Evolutionary conservation across 2,797 vertebrate species (phyloP).

Genomic region (Peromyscus nudipes): DNA sequence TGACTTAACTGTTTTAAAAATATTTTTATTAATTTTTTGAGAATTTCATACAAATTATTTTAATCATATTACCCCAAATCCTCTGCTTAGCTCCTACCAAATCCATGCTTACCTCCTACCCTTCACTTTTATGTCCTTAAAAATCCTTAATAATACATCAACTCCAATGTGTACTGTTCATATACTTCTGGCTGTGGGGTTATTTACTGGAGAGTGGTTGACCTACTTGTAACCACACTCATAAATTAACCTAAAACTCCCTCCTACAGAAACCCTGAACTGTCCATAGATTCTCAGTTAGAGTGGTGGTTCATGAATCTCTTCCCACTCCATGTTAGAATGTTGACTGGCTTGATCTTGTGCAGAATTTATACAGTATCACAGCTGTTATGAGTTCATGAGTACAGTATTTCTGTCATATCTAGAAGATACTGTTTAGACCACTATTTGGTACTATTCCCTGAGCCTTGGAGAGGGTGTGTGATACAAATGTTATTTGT

Average conservation of each 20-base stretch:
- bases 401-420: too few relatives aligned
- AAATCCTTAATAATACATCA: background rate
- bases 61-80: background rate
- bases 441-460: too few relatives aligned
- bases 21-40: background rate
- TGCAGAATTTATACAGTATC: too few relatives aligned
- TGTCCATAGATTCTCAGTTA: background rate
- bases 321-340: background rate
- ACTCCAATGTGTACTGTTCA: background rate
- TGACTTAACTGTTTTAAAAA: background rate
- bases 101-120: background rate
- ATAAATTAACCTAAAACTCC: background rate
- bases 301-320: background rate
- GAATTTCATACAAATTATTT: background rate
- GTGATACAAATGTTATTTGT: too few relatives aligned
- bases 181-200: background rate
- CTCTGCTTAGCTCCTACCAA: background rate
- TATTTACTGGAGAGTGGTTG: background rate
- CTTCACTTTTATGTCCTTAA: background rate
- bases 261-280: background rate
- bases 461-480: too few relatives aligned
- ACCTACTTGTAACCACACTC: background rate
- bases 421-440: too few relatives aligned
- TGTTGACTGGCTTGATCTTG: background rate
- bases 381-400: background rate